Conservation (phyloP, 2,797 vertebrate genomes). For the Micromesistius poutassou region DNA sequence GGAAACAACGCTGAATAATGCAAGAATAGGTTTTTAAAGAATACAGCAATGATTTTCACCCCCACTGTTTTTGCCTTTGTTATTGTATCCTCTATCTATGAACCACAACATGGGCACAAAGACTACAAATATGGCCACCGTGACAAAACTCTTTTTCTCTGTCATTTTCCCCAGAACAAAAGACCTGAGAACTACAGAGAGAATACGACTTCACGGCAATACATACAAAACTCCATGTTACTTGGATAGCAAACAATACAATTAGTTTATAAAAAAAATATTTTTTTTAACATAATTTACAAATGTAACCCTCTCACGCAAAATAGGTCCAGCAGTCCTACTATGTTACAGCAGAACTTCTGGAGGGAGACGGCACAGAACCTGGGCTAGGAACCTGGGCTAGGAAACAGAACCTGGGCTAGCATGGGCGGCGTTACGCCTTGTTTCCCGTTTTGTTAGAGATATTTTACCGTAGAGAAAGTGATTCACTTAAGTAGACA, state of each 20-base stretch:
- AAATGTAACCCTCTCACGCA: constrained; percentile 42
- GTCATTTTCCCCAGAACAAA: constrained; percentile 40
- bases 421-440: too few species aligned
- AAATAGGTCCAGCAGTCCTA: background rate
- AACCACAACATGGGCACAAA: constrained; percentile 46
- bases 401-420: too few species aligned
- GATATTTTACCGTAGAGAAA: too few species aligned
- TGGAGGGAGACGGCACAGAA: too few species aligned
- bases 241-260: constrained; percentile 59
- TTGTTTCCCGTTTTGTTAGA: background rate
- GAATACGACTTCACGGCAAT: constrained; percentile 67
- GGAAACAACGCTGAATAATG: constrained; percentile 28
- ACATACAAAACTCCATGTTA: constrained; percentile 66
- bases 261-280: constrained; percentile 61
- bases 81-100: constrained; percentile 39
- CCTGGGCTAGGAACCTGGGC: too few species aligned
- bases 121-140: constrained; percentile 44
- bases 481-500: too few species aligned
- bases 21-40: constrained; percentile 41
- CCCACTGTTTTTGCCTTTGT: constrained; percentile 64
- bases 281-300: constrained; percentile 56
- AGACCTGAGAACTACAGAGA: constrained; percentile 45
- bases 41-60: constrained; percentile 49
- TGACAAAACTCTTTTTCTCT: constrained; percentile 37
- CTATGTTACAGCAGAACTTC: too few species aligned